Evolutionary conservation across 2,113 vertebrate genomes (phyloP).

Genomic region (Hipposideros armiger): DNA sequence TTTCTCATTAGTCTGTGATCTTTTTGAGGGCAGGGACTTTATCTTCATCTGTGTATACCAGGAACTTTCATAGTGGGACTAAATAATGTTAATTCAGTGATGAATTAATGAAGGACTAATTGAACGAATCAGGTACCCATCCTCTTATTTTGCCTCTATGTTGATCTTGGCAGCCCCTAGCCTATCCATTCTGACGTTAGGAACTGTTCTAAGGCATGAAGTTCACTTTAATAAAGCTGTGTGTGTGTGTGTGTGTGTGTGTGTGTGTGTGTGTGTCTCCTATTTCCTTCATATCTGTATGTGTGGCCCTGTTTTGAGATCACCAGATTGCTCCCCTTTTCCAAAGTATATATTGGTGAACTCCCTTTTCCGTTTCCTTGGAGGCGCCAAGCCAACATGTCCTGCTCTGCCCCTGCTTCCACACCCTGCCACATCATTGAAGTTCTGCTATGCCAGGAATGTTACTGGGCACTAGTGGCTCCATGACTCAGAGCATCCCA

Average conservation of each 20-base stretch:
- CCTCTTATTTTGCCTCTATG: background rate
- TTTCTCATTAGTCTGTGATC: background rate
- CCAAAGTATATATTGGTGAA: constrained; percentile 52
- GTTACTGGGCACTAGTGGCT: constrained; percentile 44
- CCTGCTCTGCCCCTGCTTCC: constrained; percentile 57
- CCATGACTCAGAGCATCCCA: constrained; percentile 60
- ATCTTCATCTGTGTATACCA: constrained; percentile 15
- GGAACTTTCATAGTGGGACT: background rate
- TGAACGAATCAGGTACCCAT: background rate
- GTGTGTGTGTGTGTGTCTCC: background rate
- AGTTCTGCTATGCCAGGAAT: constrained; percentile 78
- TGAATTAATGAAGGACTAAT: background rate
- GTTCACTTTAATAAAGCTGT: background rate
- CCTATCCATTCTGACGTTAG: background rate
- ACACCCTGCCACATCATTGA: constrained; percentile 73
- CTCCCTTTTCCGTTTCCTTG: constrained; percentile 68
- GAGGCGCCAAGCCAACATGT: constrained; percentile 35
- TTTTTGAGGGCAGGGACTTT: constrained; percentile 42
- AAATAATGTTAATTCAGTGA: constrained; percentile 33
- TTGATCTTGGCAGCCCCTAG: background rate
- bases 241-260: background rate
- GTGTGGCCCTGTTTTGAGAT: constrained; percentile 19
- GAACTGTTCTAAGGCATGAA: background rate
- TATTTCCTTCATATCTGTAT: background rate
- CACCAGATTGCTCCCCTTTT: constrained; percentile 4